Conservation (phyloP, 2,888 invertebrate species). For the Elaeidobius kamerunicus region DNA sequence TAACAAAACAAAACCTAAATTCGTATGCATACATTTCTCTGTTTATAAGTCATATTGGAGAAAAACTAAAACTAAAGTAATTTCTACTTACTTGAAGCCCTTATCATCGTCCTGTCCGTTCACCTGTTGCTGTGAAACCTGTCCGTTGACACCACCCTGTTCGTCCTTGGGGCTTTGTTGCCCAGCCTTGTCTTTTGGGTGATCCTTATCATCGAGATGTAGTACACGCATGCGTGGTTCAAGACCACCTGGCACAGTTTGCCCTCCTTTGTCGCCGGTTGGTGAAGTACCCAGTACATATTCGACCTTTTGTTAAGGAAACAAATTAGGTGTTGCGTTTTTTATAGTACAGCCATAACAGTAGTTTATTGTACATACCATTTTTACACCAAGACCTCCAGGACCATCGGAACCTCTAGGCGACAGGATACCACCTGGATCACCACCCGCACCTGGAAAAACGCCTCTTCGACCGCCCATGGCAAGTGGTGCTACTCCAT, state of each 20-base stretch:
- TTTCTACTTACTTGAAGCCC: conserved; percentile 83
- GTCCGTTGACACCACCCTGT: conserved; percentile 43
- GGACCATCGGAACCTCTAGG: conserved; percentile 73
- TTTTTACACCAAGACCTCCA: conserved; percentile 92
- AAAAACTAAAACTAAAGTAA: no score
- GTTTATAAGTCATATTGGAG: no score
- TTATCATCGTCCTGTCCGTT: conserved; percentile 66
- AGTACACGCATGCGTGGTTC: conserved; percentile 65
- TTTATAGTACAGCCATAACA: no score
- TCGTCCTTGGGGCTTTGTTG: conserved; percentile 53
- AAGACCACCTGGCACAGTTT: conserved; percentile 46
- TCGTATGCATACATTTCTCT: no score
- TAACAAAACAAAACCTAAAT: no score
- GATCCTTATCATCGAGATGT: conserved; percentile 60
- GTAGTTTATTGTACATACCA: conserved; percentile 59
- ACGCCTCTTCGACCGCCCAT: conserved; percentile 71
- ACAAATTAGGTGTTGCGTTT: no score
- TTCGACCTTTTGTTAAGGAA: conserved; percentile 56
- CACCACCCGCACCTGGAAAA: conserved; percentile 53
- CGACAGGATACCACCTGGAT: conserved; percentile 61
- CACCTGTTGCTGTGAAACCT: conserved; percentile 35
- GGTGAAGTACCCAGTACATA: conserved; percentile 94
- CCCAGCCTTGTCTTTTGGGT: conserved; percentile 56
- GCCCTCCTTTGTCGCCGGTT: conserved; percentile 62
- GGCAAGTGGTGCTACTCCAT: conserved; percentile 68